Evolutionary conservation across 2,888 invertebrate species (phyloP).

Genomic region (Lagria hirta): DNA sequence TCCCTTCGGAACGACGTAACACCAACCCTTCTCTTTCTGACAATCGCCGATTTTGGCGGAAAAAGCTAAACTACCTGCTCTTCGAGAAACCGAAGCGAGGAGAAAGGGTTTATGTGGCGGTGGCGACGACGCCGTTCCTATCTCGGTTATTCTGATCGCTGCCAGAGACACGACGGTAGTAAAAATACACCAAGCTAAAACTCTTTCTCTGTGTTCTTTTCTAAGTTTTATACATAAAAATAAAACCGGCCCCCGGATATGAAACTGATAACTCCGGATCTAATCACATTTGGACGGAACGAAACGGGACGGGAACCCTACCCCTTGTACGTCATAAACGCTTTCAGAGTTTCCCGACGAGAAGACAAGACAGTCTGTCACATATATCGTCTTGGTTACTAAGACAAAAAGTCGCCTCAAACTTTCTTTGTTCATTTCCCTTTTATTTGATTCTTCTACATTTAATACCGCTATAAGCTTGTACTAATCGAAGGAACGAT

Average conservation of each 20-base stretch:
- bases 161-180: constrained; percentile 28
- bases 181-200: constrained; percentile 30
- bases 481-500: no score
- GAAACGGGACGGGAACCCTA: constrained; percentile 10
- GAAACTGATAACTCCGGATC: constrained; percentile 41
- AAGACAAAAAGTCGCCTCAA: constrained; percentile 1
- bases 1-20: constrained; percentile 56
- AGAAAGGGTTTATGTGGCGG: constrained; percentile 28
- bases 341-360: neutral
- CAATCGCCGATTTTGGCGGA: no score
- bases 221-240: constrained; percentile 46
- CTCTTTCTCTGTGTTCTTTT: constrained; percentile 34
- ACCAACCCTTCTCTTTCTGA: constrained; percentile 43
- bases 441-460: no score
- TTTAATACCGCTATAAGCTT: no score
- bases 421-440: no score
- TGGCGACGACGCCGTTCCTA: constrained; percentile 18
- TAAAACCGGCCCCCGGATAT: constrained; percentile 43
- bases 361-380: neutral
- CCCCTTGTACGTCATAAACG: neutral
- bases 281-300: constrained; percentile 27
- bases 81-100: constrained; percentile 17
- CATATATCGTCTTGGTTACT: neutral
- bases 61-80: constrained; percentile 7
- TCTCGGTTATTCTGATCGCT: constrained; percentile 15